Evolutionary conservation across 2,888 invertebrate species (phyloP).

Genomic region (Patella pellucida): DNA sequence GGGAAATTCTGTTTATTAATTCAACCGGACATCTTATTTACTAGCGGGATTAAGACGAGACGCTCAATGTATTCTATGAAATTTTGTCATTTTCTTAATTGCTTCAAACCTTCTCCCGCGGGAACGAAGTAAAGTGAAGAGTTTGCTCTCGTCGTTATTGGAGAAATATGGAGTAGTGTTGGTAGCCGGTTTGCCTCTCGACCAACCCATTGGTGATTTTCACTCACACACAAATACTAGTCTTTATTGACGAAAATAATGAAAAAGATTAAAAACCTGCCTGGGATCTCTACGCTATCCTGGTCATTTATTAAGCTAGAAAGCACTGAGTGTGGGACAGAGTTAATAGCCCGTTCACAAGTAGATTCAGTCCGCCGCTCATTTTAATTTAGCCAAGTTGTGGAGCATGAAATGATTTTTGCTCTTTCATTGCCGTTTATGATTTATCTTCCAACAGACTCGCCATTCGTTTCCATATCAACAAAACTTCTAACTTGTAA

Average conservation of each 20-base stretch:
- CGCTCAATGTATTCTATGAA: slow-evolving; percentile 7
- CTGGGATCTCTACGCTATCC: neutral
- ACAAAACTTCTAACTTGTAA: slow-evolving; percentile 2
- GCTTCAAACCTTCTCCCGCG: slow-evolving; percentile 5
- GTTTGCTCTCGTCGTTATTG: slow-evolving; percentile 2
- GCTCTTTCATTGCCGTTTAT: neutral
- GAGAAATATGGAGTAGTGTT: neutral
- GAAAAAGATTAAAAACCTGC: slow-evolving; percentile 9
- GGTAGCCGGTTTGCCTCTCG: neutral
- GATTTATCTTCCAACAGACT: slow-evolving; percentile 11
- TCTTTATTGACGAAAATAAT: slow-evolving; percentile 10
- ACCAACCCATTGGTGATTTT: too few species aligned
- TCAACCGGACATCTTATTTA: neutral
- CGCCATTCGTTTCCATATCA: neutral
- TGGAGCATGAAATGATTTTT: slow-evolving; percentile 20
- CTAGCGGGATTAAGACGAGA: slow-evolving; percentile 9
- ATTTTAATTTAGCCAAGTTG: slow-evolving; percentile 18
- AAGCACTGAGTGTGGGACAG: neutral
- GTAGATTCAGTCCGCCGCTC: neutral
- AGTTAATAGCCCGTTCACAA: slow-evolving; percentile 1
- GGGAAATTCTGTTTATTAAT: slow-evolving; percentile 11
- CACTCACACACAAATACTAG: too few species aligned
- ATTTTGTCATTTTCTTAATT: slow-evolving; percentile 12
- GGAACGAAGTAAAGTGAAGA: slow-evolving; percentile 5
- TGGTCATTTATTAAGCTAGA: neutral